phyloP scores from a whole-genome alignment of 2,888 invertebrate genomes.

The Clitarchus hookeri region DNA sequence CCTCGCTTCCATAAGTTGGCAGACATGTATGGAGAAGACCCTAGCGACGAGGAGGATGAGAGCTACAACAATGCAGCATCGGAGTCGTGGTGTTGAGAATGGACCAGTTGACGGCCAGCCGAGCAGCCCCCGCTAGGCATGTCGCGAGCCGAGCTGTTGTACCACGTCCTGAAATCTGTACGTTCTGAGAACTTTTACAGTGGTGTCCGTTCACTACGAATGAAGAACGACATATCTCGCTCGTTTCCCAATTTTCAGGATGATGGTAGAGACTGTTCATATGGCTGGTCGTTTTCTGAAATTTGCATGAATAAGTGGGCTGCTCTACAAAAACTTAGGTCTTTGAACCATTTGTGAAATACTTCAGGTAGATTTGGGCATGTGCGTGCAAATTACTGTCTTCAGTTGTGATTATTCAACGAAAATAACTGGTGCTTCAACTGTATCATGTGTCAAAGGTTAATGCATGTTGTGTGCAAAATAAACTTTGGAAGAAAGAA shows the following conservation, averaged over 20 bases:
- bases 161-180: background rate
- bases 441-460: background rate
- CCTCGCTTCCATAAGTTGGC: slow-evolving; percentile 94
- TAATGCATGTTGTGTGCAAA: background rate
- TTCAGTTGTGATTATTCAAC: slow-evolving; percentile 5
- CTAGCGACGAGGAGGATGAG: slow-evolving; percentile 79
- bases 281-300: background rate
- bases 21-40: slow-evolving; percentile 92
- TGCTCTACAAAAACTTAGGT: background rate
- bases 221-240: background rate
- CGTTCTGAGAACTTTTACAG: background rate
- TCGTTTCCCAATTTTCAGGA: background rate
- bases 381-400: background rate
- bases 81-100: slow-evolving; percentile 78
- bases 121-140: background rate
- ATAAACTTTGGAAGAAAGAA: background rate
- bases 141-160: background rate
- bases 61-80: slow-evolving; percentile 69
- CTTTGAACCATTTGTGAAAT: slow-evolving; percentile 7
- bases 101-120: slow-evolving; percentile 9
- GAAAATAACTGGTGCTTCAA: slow-evolving; percentile 8
- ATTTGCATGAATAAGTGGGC: background rate
- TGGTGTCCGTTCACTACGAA: background rate
- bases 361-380: background rate
- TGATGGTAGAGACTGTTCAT: background rate